These are phyloP conservation scores for Melanargia galathea DNA, from an alignment of 2,888 invertebrate genomes.

Conservation along the genomic window DNA sequence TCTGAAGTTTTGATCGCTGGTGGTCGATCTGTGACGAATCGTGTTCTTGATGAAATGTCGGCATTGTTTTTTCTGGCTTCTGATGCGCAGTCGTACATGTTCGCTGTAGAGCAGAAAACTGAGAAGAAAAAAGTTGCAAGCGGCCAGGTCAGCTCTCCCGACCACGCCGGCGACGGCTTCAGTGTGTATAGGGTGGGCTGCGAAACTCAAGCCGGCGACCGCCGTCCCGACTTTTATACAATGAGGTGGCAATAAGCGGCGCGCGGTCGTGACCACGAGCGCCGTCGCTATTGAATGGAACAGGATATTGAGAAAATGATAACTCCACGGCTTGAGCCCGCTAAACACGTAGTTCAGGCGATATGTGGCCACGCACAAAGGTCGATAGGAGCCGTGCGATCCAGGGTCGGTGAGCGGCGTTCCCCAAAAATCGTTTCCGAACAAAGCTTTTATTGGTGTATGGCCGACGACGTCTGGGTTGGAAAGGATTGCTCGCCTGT, in stretches of 20 bases:
- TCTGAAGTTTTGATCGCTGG: slow-evolving; percentile 65
- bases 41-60: slow-evolving; percentile 63
- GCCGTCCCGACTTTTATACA: slow-evolving; percentile 86
- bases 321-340: slow-evolving; percentile 90
- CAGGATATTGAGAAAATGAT: slow-evolving; percentile 92
- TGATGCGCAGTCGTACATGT: slow-evolving; percentile 86
- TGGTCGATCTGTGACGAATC: slow-evolving; percentile 54
- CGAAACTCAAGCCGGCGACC: slow-evolving; percentile 93
- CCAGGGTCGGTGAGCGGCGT: slow-evolving; percentile 95
- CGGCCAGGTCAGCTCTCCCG: slow-evolving; percentile 96
- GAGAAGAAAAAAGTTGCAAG: slow-evolving; percentile 94
- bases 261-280: slow-evolving; percentile 89
- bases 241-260: slow-evolving; percentile 85
- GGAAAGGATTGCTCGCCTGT: slow-evolving; percentile 96
- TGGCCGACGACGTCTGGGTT: slow-evolving; percentile 95
- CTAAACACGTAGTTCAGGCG: slow-evolving; percentile 91
- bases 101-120: slow-evolving; percentile 93
- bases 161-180: slow-evolving; percentile 98
- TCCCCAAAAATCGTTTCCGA: slow-evolving; percentile 99
- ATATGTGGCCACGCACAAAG: slow-evolving; percentile 94
- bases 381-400: slow-evolving; percentile 98
- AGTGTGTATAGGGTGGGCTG: slow-evolving; percentile 97
- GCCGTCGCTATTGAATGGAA: slow-evolving; percentile 93
- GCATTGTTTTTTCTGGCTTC: slow-evolving; percentile 62
- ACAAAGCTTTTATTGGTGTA: slow-evolving; percentile 90